Evolutionary conservation across 2,888 invertebrate species (phyloP).

Genomic region (Stenurella melanura): DNA sequence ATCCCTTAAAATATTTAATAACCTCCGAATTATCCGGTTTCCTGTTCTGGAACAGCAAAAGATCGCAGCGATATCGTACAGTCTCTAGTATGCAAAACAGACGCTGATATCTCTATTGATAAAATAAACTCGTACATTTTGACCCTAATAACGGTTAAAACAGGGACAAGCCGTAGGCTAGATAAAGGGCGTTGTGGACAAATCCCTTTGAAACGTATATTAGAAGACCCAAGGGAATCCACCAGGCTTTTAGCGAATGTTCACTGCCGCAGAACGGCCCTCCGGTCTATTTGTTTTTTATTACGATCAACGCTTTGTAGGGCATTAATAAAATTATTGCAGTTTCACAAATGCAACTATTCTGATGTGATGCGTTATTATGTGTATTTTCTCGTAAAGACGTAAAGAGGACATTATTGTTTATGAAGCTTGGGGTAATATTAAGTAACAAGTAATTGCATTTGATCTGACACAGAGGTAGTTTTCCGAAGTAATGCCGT

Average conservation of each 20-base stretch:
- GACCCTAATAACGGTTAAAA: conserved; percentile 29
- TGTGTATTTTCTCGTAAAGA: no score
- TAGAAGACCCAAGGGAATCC: conserved; percentile 36
- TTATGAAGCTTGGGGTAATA: no score
- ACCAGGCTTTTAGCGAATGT: conserved; percentile 37
- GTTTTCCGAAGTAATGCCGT: no score
- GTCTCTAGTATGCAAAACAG: conserved; percentile 44
- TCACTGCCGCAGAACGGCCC: conserved; percentile 15
- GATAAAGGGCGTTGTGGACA: conserved; percentile 38
- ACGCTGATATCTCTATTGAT: conserved; percentile 45
- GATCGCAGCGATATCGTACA: conserved; percentile 42
- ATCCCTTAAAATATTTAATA: background rate
- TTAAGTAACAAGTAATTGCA: no score
- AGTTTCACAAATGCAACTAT: background rate
- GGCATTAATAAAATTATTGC: conserved; percentile 19
- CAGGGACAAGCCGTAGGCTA: conserved; percentile 37
- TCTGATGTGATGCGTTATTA: no score
- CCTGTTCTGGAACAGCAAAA: background rate
- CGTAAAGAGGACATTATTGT: no score
- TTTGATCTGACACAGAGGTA: no score
- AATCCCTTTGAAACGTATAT: conserved; percentile 41
- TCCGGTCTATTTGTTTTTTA: conserved; percentile 32
- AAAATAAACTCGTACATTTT: conserved; percentile 42
- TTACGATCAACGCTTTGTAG: conserved; percentile 22
- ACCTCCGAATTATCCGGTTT: background rate